Evolutionary conservation across 1,140 invertebrate genomes (phyloP).

Genomic region (Eriosoma lanigerum): DNA sequence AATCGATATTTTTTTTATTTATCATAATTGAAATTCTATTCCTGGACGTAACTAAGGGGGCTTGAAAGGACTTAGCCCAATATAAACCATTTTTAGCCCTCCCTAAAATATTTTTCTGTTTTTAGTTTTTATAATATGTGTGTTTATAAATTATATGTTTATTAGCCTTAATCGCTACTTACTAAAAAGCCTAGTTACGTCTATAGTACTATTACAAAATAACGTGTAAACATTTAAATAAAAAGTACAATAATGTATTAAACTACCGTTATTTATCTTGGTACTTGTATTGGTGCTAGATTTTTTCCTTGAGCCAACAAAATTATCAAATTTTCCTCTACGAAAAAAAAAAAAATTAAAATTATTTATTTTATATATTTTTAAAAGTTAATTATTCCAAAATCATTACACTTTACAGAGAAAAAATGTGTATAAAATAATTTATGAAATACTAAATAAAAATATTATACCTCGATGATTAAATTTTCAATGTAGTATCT

Average conservation of each 20-base stretch:
- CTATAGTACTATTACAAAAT: not conserved
- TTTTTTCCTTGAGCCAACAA: constrained; percentile 40
- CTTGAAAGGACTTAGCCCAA: too few species aligned
- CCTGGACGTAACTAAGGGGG: too few species aligned
- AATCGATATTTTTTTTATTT: too few species aligned
- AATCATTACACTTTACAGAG: too few species aligned
- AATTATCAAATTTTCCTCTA: constrained; percentile 47
- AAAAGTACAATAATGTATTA: not conserved
- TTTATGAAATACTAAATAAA: not conserved
- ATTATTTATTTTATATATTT: not conserved
- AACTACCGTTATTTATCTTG: constrained; percentile 36
- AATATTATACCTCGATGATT: not conserved
- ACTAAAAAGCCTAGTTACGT: too few species aligned
- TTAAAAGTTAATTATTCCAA: too few species aligned
- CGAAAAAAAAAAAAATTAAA: not conserved
- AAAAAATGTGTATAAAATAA: not conserved
- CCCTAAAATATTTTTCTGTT: too few species aligned
- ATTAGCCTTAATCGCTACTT: too few species aligned
- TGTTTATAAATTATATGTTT: too few species aligned
- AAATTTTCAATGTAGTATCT: not conserved
- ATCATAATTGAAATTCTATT: too few species aligned
- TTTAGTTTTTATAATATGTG: too few species aligned
- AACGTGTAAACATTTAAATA: not conserved
- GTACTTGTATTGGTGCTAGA: not conserved
- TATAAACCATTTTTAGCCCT: too few species aligned